Conservation (phyloP, 2,113 vertebrate species). For the Caranx melampygus region DNA sequence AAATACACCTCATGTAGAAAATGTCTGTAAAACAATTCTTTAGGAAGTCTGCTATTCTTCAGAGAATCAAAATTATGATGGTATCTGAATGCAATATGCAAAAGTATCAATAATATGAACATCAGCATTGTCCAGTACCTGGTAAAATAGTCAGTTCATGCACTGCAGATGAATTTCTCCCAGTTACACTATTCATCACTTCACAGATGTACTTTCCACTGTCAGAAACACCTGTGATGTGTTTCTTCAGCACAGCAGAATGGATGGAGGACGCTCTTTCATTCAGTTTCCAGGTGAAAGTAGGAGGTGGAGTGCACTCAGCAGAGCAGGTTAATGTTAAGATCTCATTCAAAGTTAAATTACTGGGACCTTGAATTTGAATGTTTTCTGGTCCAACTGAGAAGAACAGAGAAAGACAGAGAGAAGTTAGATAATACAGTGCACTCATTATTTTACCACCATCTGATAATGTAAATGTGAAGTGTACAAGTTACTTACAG, state of each 20-base stretch:
- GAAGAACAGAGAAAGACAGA: background rate
- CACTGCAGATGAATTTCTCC: background rate
- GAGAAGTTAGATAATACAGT: background rate
- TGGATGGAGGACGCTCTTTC: background rate
- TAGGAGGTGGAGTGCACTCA: slow-evolving; percentile 59
- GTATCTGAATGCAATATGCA: background rate
- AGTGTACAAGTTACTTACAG: slow-evolving; percentile 56
- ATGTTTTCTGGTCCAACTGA: slow-evolving; percentile 76
- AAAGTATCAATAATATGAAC: background rate
- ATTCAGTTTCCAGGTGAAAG: slow-evolving; percentile 67
- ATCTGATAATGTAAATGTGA: background rate
- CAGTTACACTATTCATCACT: slow-evolving; percentile 33
- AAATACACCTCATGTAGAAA: too few relatives aligned
- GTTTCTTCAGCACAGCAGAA: slow-evolving; percentile 25
- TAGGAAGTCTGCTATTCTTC: too few relatives aligned
- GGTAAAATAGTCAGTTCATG: background rate
- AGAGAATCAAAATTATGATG: too few relatives aligned
- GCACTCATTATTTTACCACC: background rate
- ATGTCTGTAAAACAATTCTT: too few relatives aligned
- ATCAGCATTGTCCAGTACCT: slow-evolving; percentile 16
- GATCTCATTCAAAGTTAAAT: background rate
- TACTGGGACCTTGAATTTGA: slow-evolving; percentile 39
- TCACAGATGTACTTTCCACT: slow-evolving; percentile 61
- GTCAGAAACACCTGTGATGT: background rate
- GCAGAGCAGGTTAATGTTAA: slow-evolving; percentile 62